Base-by-base conservation (phyloP, 2,888 invertebrate species). In the Agonopterix arenella region DNA sequence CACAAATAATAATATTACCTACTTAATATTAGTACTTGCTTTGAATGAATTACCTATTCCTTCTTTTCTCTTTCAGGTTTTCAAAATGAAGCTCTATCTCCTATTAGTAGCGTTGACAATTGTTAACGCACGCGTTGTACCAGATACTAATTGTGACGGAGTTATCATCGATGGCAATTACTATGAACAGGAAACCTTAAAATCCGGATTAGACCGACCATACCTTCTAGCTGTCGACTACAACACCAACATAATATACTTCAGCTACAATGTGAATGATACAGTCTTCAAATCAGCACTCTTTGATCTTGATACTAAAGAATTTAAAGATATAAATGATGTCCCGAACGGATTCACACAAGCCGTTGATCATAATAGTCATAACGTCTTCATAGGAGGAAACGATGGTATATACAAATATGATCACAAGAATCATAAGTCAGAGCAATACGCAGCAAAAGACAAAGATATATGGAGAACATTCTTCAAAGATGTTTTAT, bases 361-460 rank as follows among this genome's bases (percentile, higher is more conserved):
- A 63, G 60, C 83, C 1, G 74, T 84, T 0, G 77, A 85, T 50
- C 68, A 70, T 36, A 59, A 61, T 16, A 72, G 64, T 4, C 71
- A 80, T 9, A 69, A 70, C 1, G 65, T 78, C 1, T 85, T 80
- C 36, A 76, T 85, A 13, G 84, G 84, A 13, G 76, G 76, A 0
- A 72, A 70, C 11, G 65, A 80, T 36, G 84, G 85, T 0, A 68
- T 84, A 13, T 85, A 79, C 52, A 83, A 78, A 63, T 84, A 81
- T 45, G 66, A 80, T 44, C 62, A 64, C 1, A 66, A 56, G 8
- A 64, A 56, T 0, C 72, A 84, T 51, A 69, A 67, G 58, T 71
- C 73, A 7, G 72, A 75, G 54, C 56, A 69, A 0, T 48, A 73
- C 8, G 74, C 66, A 2, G 73, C 62, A 16, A 68, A 60, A 45